Conservation (phyloP, 2,113 vertebrate genomes). For the Sebastes schlegelii region DNA sequence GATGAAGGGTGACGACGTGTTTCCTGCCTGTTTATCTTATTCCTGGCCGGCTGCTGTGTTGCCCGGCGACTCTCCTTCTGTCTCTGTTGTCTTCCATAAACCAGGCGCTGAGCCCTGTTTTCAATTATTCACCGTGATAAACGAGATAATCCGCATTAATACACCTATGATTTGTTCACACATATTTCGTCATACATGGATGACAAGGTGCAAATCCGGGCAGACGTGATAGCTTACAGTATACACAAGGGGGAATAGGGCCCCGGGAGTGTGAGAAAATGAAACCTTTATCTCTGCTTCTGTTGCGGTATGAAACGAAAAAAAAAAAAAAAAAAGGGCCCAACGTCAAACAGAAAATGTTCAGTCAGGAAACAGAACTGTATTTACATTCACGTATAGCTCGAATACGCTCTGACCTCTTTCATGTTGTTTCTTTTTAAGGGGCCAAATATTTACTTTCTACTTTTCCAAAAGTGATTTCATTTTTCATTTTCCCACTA, state of each 20-base stretch:
- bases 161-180: constrained; percentile 26
- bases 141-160: constrained; percentile 26
- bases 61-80: background rate
- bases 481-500: constrained; percentile 58
- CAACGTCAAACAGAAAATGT: background rate
- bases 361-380: constrained; percentile 7
- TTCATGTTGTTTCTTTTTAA: constrained; percentile 35
- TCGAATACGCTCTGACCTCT: constrained; percentile 35
- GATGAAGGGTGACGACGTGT: constrained; percentile 2
- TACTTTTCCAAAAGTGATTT: constrained; percentile 47
- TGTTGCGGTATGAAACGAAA: background rate
- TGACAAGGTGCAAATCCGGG: constrained; percentile 58
- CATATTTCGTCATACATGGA: constrained; percentile 44
- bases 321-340: background rate
- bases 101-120: constrained; percentile 23
- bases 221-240: constrained; percentile 27
- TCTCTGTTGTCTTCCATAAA: constrained; percentile 10
- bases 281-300: constrained; percentile 3
- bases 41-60: constrained; percentile 4
- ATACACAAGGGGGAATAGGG: constrained; percentile 8
- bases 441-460: constrained; percentile 61
- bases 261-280: background rate
- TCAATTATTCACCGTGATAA: constrained; percentile 44
- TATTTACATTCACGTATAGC: constrained; percentile 24
- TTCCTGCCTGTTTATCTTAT: constrained; percentile 42